Evolutionary conservation across 2,888 invertebrate species (phyloP).

Genomic region (Barypeithes pellucidus): DNA sequence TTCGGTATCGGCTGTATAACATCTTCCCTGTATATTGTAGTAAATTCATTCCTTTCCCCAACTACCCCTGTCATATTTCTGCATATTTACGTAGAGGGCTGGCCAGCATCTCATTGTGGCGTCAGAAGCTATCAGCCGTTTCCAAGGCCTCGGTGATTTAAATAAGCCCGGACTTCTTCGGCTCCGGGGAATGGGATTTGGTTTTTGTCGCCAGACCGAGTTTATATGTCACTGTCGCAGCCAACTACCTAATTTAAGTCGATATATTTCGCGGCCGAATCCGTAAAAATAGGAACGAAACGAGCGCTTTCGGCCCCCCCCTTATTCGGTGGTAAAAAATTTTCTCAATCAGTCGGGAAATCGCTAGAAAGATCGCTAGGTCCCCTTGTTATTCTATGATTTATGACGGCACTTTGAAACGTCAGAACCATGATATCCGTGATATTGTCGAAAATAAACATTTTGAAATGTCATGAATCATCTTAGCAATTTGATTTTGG

Average conservation of each 20-base stretch:
- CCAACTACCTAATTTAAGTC: constrained; percentile 67
- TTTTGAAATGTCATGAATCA: constrained; percentile 12
- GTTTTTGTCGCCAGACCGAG: constrained; percentile 70
- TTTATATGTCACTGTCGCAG: constrained; percentile 70
- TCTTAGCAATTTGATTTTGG: background rate
- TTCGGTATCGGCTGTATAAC: background rate
- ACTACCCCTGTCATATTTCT: constrained; percentile 59
- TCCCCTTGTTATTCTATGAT: constrained; percentile 47
- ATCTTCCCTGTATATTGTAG: background rate
- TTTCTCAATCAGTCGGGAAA: constrained; percentile 60
- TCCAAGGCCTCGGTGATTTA: constrained; percentile 70
- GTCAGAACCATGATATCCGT: constrained; percentile 53
- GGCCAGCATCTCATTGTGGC: constrained; percentile 67
- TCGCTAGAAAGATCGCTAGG: constrained; percentile 43
- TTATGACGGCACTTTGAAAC: constrained; percentile 43
- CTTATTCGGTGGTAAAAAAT: constrained; percentile 59
- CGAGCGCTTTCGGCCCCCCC: constrained; percentile 45
- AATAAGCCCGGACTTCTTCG: constrained; percentile 69
- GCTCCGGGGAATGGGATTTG: constrained; percentile 69
- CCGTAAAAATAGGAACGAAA: constrained; percentile 61
- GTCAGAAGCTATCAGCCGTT: constrained; percentile 71
- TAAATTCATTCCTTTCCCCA: constrained; percentile 15
- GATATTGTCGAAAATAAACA: constrained; percentile 23
- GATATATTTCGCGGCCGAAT: constrained; percentile 65
- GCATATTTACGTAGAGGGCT: constrained; percentile 67